Conservation (phyloP, 2,888 invertebrate species). For the Apamea anceps region DNA sequence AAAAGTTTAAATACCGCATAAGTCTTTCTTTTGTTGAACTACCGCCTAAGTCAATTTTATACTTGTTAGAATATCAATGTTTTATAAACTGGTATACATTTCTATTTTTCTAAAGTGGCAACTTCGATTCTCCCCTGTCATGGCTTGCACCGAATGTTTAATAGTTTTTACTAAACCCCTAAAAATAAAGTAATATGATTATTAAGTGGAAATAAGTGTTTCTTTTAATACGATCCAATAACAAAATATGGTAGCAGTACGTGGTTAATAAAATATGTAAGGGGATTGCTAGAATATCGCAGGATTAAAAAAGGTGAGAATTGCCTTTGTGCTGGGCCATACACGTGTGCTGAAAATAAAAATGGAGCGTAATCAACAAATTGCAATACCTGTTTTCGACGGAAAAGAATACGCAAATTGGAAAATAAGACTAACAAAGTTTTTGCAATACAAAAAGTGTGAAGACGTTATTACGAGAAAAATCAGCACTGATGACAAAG, state of each 20-base stretch:
- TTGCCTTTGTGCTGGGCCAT: background rate
- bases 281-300: background rate
- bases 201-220: background rate
- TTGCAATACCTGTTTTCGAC: background rate
- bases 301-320: background rate
- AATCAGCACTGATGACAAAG: background rate
- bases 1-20: slow-evolving; percentile 1
- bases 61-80: background rate
- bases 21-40: slow-evolving; percentile 10
- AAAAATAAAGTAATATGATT: too few species aligned
- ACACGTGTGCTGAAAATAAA: background rate
- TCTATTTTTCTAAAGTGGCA: too few species aligned
- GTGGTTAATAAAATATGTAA: background rate
- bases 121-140: background rate
- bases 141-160: too few species aligned
- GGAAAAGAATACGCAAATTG: background rate
- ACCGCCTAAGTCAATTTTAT: slow-evolving; percentile 11
- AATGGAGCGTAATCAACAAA: background rate
- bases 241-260: background rate
- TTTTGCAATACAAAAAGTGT: too few species aligned
- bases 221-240: background rate
- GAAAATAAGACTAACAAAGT: background rate
- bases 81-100: too few species aligned
- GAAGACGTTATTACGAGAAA: background rate
- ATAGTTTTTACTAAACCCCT: too few species aligned